A percentile compares a stretch with the other conserved stretches of the same genome.
Evolutionary conservation across 2,797 vertebrate species (phyloP).

Genomic region (Cirrhinus molitorella): DNA sequence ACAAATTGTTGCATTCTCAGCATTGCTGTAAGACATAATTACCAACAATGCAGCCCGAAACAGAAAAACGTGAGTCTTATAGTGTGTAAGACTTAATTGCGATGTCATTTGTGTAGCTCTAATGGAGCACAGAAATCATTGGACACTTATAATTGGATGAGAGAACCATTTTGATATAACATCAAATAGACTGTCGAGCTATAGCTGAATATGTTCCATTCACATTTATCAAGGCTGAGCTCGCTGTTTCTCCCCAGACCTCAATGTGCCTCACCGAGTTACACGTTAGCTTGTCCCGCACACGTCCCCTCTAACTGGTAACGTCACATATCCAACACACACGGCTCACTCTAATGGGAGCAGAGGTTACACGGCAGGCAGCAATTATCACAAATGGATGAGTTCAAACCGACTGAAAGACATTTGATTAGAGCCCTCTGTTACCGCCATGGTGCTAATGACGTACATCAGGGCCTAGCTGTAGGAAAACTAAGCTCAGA

Average conservation of each 20-base stretch:
- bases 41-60: neutral
- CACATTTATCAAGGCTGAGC: conserved; percentile 5
- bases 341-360: conserved; percentile 40
- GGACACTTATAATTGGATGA: conserved; percentile 18
- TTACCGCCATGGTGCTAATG: conserved; percentile 69
- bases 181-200: conserved; percentile 7
- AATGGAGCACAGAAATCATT: conserved; percentile 14
- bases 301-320: conserved; percentile 70
- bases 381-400: conserved; percentile 83
- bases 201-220: conserved; percentile 17
- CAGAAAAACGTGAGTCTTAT: neutral
- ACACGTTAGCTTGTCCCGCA: conserved; percentile 35
- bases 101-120: neutral
- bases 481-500: conserved; percentile 63
- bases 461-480: conserved; percentile 67
- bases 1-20: too few species aligned
- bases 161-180: conserved; percentile 7
- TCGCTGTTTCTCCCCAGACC: conserved; percentile 46
- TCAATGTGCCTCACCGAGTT: conserved; percentile 62
- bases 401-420: conserved; percentile 83
- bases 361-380: conserved; percentile 65
- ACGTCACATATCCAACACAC: conserved; percentile 51
- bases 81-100: neutral
- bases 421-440: conserved; percentile 79
- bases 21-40: neutral